These are phyloP conservation scores for Endomychus coccineus DNA, from an alignment of 2,888 invertebrate genomes.

Conservation along the genomic window DNA sequence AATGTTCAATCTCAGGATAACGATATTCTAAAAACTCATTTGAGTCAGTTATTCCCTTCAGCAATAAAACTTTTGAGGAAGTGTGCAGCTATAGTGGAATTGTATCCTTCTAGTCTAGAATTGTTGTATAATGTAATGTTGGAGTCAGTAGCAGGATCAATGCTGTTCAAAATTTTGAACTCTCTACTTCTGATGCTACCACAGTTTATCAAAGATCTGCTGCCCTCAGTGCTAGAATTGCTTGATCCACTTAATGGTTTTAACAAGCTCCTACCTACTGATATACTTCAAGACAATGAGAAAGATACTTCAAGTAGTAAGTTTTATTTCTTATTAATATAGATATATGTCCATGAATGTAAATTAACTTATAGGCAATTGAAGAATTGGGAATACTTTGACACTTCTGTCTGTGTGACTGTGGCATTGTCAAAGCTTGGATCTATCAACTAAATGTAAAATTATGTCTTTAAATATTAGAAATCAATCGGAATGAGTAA, in stretches of 20 bases:
- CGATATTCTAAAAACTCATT: conserved; percentile 32
- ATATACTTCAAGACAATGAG: conserved; percentile 36
- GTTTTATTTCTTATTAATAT: conserved; percentile 2
- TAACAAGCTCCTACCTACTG: conserved; percentile 40
- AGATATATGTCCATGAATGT: too few relatives aligned
- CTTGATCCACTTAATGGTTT: conserved; percentile 41
- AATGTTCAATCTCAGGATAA: conserved; percentile 18
- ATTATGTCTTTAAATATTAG: too few relatives aligned
- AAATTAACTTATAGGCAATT: too few relatives aligned
- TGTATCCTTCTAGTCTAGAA: conserved; percentile 38
- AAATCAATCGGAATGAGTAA: too few relatives aligned
- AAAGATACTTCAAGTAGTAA: conserved; percentile 14
- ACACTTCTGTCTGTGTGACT: too few relatives aligned
- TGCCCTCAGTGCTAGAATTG: conserved; percentile 39
- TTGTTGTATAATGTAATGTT: conserved; percentile 46
- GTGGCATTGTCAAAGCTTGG: too few relatives aligned
- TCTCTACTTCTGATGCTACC: conserved; percentile 50
- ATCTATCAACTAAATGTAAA: too few relatives aligned
- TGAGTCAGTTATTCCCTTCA: conserved; percentile 34
- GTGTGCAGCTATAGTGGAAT: conserved; percentile 37
- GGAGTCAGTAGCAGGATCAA: conserved; percentile 51
- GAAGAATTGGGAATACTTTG: too few relatives aligned
- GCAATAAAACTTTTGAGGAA: conserved; percentile 36
- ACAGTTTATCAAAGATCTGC: conserved; percentile 36
- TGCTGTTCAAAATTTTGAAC: conserved; percentile 51